These are phyloP conservation scores for Acipenser transmontanus DNA, from an alignment of 2,797 vertebrate species.

Conservation along the genomic window DNA sequence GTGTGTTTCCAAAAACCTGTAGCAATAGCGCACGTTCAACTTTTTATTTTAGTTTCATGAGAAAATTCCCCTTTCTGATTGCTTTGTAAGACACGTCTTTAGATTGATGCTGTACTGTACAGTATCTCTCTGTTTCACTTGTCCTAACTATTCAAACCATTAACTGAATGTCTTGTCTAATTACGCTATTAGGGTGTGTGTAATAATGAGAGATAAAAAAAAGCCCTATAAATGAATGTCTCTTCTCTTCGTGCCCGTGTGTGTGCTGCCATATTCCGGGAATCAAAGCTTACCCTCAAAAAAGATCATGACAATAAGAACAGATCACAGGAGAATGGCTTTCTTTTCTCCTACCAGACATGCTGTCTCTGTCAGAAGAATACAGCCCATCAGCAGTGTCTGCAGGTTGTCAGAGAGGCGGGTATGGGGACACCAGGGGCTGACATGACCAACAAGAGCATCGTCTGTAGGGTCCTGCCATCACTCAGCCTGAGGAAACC, in stretches of 20 bases:
- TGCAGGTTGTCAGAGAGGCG: constrained; percentile 87
- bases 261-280: constrained; percentile 50
- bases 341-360: constrained; percentile 75
- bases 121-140: constrained; percentile 25
- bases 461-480: constrained; percentile 75
- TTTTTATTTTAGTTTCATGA: constrained; percentile 28
- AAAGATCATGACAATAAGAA: constrained; percentile 76
- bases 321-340: constrained; percentile 67
- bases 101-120: constrained; percentile 20
- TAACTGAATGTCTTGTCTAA: constrained; percentile 66
- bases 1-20: neutral
- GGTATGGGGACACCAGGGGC: constrained; percentile 65
- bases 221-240: neutral
- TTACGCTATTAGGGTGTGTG: constrained; percentile 63
- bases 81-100: constrained; percentile 27
- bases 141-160: constrained; percentile 46
- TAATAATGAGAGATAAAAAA: constrained; percentile 48
- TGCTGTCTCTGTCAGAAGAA: constrained; percentile 83
- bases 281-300: constrained; percentile 68
- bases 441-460: constrained; percentile 81
- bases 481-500: constrained; percentile 90
- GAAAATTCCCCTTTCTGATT: constrained; percentile 21
- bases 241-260: neutral
- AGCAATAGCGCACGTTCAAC: neutral
- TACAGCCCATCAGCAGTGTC: constrained; percentile 86